Base-by-base conservation (phyloP, 2,113 vertebrate genomes). In the Tenebrosternarchus preto region DNA sequence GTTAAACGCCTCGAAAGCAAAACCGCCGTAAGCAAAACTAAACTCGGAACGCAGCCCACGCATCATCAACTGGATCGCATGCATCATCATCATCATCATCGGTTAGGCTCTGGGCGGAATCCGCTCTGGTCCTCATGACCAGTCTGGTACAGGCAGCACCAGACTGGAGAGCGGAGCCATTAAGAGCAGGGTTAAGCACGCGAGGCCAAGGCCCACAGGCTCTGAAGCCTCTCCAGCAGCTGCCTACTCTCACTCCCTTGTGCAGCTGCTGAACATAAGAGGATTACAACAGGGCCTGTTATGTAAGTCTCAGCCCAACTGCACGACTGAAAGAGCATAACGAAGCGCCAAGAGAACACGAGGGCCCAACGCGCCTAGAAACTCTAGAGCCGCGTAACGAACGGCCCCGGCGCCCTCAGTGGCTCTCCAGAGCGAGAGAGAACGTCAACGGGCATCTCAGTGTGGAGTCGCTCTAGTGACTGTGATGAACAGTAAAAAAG, bases 211-310 rank as follows among this genome's bases (percentile, higher is more conserved):
- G 56, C n/a, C 71, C 61, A 36, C 60, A 36, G 61, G 56, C 61
- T 31, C 69, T 73, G 24, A n/a, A 61, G 53, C 46, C 75, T n/a
- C 36, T 73, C 27, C 59, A 55, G 73, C 77, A 69, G 68, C 73
- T 85, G 77, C 68, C 81, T 68, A 61, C 20, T 59, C 70, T 79
- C 56, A 63, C 60, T 76, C 56, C 24, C 70, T 74, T 59, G 60
- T 78, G 68, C 27, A 67, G 71, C 61, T 36, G 39, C 31, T 61
- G 33, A 17, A 60, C 43, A 59, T 77, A 78, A 76, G 27, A 70
- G 31, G 61, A 55, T 57, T 68, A 67, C 73, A 53, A 53, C 74
- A 46, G 73, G 66, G 60, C 56, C 78, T 7, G 73, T 82, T 82
- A 59, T 67, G 81, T 67, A 73, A 78, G 73, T 78, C 24, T 16